A percentile compares a stretch with the other conserved stretches of the same genome.
Evolutionary conservation across 2,888 invertebrate genomes (phyloP).

Genomic region (Tribolium freemani): DNA sequence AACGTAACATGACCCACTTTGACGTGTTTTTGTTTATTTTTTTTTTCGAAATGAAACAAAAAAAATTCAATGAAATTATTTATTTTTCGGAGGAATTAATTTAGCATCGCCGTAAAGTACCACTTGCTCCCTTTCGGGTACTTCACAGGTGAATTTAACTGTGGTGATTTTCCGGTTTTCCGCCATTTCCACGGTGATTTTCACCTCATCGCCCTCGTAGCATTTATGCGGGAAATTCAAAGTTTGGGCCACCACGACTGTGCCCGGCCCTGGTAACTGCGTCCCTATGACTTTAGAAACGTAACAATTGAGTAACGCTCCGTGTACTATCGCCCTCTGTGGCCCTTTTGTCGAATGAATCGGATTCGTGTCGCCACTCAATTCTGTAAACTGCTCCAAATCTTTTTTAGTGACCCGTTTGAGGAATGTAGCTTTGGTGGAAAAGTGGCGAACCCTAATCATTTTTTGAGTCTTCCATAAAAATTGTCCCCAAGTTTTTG

Average conservation of each 20-base stretch:
- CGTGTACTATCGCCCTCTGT: constrained; percentile 82
- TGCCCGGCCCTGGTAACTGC: constrained; percentile 85
- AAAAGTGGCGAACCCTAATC: constrained; percentile 36
- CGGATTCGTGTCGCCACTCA: constrained; percentile 85
- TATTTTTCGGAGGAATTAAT: constrained; percentile 61
- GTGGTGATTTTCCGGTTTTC: constrained; percentile 82
- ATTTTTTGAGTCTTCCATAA: constrained; percentile 71
- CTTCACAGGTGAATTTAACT: constrained; percentile 81
- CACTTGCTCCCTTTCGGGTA: constrained; percentile 75
- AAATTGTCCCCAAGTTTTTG: constrained; percentile 79
- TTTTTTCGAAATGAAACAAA: not conserved
- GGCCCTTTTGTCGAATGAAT: constrained; percentile 75
- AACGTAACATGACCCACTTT: not conserved
- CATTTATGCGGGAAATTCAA: constrained; percentile 86
- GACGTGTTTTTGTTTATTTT: not conserved
- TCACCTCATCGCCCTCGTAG: constrained; percentile 79
- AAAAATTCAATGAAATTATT: not conserved
- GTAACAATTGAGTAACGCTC: constrained; percentile 85
- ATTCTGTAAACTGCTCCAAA: constrained; percentile 78
- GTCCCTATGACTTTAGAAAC: constrained; percentile 88
- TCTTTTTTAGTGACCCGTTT: constrained; percentile 78
- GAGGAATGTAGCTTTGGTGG: constrained; percentile 48
- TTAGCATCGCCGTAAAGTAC: constrained; percentile 85
- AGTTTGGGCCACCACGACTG: constrained; percentile 82
- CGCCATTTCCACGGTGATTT: constrained; percentile 78